Base-by-base conservation (phyloP, 1,140 invertebrate genomes). In the Drosophila watanabei region DNA sequence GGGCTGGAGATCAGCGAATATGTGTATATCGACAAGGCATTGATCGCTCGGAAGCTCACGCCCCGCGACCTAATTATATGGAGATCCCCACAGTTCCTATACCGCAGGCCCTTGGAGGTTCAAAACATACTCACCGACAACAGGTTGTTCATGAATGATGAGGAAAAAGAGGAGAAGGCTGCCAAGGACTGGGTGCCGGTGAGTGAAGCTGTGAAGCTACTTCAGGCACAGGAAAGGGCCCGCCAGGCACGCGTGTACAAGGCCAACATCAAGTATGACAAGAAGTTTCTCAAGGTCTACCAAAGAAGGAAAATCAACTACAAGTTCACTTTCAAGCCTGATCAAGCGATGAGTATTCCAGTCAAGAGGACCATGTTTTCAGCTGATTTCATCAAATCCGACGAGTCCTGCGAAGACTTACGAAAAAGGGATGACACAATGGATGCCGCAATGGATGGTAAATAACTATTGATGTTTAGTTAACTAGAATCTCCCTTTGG, bases 21-120 rank as follows among this genome's bases (percentile, higher is more conserved):
- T 64, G 94, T 95, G 43, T 96, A 95, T 72, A 94, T 95, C 69
- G 95, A 96, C 80, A 95, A 95, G 62, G 92, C 94, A 9, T 78
- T 96, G 20, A 94, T 95, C 59, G 94, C 95, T 71, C 81, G 95
- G 52, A 95, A 95, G 77, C 75, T 96, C 3, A 94, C 94, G 41
- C 95, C 95, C 0, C 75, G 92, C n/a, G 92, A 94, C 73, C 65
- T 94, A 18, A 89, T 94, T 68, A 93, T 94, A 62, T 81, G 94
- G 72, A 84, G 87, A 41, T 93, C 93, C 1, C 81, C 83, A 8
- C 86, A 92, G 48, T 93, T 92, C 39, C 43, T 92, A 7, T 85
- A 80, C 48, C 78, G 79, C 14, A 77, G 93, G 10, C 91, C 92
- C 7, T 41, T 80, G 32, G 86, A 92, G 41, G 63, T 84, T 39